These are phyloP conservation scores for Drosophila ezoana DNA, from an alignment of 2,888 invertebrate species.

Conservation along the genomic window DNA sequence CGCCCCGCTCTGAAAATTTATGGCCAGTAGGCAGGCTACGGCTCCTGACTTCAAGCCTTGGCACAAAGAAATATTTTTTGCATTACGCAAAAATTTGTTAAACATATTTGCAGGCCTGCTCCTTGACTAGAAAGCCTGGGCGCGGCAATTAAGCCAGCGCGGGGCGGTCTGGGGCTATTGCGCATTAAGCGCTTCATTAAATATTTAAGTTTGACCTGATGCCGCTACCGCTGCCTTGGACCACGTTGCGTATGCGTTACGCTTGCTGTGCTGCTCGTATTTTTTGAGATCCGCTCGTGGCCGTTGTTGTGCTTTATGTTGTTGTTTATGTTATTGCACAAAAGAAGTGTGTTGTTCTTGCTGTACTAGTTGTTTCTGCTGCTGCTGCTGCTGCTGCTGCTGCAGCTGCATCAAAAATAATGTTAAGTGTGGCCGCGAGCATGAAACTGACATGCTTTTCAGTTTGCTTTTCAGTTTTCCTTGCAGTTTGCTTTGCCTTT, in stretches of 20 bases:
- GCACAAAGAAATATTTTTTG: constrained; percentile 78
- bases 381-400: constrained; percentile 1
- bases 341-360: constrained; percentile 64
- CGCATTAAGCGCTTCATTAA: constrained; percentile 82
- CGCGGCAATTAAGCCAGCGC: constrained; percentile 66
- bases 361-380: constrained; percentile 17
- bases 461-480: constrained; percentile 54
- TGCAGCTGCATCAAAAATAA: constrained; percentile 72
- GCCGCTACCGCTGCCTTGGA: constrained; percentile 40
- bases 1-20: constrained; percentile 62
- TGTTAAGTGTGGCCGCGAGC: constrained; percentile 81
- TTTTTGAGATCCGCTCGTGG: constrained; percentile 43
- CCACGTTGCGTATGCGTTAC: constrained; percentile 72
- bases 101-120: constrained; percentile 71
- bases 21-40: constrained; percentile 50
- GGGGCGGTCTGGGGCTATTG: constrained; percentile 33
- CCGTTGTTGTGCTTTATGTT: constrained; percentile 32
- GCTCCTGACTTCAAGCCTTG: constrained; percentile 5
- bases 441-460: constrained; percentile 78
- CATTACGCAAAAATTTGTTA: constrained; percentile 79
- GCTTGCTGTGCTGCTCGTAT: constrained; percentile 13
- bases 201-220: constrained; percentile 79
- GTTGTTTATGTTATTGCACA: constrained; percentile 55
- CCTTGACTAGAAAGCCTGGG: constrained; percentile 56
- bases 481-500: constrained; percentile 39